phyloP scores from a whole-genome alignment of 2,888 invertebrate genomes.

The Petrolisthes cinctipes region DNA sequence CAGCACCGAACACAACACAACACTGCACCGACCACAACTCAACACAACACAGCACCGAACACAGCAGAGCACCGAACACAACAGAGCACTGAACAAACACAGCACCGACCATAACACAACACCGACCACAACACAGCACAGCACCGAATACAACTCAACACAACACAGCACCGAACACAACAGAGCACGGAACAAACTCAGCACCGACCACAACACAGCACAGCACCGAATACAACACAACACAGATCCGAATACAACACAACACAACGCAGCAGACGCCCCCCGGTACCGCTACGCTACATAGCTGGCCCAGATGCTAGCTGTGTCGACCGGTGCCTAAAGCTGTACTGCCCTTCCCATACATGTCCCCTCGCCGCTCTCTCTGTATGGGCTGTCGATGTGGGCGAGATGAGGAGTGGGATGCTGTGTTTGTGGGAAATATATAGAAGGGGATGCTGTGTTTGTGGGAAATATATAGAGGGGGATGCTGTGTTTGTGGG shows the following conservation, averaged over 20 bases:
- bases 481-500: no score
- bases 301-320: neutral
- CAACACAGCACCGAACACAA: neutral
- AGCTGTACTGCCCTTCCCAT: neutral
- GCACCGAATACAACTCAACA: neutral
- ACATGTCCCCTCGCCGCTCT: neutral
- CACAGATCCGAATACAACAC: neutral
- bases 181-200: neutral
- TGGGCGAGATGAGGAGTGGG: no score
- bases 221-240: neutral
- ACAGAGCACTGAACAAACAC: neutral
- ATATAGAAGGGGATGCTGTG: no score
- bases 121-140: neutral
- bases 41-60: neutral
- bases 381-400: no score
- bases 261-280: neutral
- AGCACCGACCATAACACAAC: neutral
- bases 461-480: no score
- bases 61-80: neutral
- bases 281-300: neutral
- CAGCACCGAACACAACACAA: neutral
- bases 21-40: neutral
- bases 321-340: neutral
- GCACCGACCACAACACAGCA: neutral
- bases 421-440: no score